These are phyloP conservation scores for Argya squamiceps DNA, from an alignment of 2,797 vertebrate species.

Conservation along the genomic window DNA sequence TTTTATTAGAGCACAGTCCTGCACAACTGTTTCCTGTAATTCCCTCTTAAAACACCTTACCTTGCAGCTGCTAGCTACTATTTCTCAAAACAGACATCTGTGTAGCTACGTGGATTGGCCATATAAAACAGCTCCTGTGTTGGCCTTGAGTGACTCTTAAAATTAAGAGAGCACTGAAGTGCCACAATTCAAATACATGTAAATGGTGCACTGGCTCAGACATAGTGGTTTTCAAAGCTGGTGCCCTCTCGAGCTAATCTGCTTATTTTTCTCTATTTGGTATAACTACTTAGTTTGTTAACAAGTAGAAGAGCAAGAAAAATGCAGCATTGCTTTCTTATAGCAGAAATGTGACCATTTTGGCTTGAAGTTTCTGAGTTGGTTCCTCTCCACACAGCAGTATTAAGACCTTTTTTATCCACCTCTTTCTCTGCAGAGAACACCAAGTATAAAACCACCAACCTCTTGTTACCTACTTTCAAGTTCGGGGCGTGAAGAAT, in stretches of 20 bases:
- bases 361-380: background rate
- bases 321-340: background rate
- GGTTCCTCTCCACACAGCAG: background rate
- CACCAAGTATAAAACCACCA: background rate
- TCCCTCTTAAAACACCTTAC: background rate
- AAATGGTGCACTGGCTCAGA: background rate
- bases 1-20: background rate
- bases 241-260: background rate
- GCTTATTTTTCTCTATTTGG: background rate
- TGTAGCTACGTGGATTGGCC: background rate
- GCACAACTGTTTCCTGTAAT: background rate
- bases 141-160: background rate
- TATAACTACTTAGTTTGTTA: background rate
- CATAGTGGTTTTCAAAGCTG: background rate
- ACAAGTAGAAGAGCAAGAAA: background rate
- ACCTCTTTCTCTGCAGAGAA: background rate
- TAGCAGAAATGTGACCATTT: background rate
- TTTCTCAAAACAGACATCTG: slow-evolving; percentile 6
- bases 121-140: background rate
- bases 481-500: background rate
- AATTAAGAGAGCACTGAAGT: background rate
- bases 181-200: background rate
- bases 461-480: background rate
- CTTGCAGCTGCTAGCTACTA: background rate
- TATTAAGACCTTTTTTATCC: background rate